Evolutionary conservation across 2,888 invertebrate genomes (phyloP).

Genomic region (Metalampra italica): DNA sequence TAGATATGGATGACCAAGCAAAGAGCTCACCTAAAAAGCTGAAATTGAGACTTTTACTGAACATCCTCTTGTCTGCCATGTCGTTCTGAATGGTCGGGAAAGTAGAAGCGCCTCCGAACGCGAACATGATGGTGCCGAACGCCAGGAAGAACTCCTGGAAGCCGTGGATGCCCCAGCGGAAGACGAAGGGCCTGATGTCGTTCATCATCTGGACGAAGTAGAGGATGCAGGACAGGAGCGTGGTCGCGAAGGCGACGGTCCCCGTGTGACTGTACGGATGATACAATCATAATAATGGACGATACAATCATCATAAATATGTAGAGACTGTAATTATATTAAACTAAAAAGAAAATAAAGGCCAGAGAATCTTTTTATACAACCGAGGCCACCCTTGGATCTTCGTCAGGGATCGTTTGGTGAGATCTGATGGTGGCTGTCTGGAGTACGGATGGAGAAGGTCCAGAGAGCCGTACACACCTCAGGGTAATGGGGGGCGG

Average conservation of each 20-base stretch:
- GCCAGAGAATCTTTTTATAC: too few relatives aligned
- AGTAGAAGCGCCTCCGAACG: constrained; percentile 85
- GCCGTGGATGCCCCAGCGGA: constrained; percentile 71
- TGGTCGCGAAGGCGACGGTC: constrained; percentile 80
- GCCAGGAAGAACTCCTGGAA: constrained; percentile 83
- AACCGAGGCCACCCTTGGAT: too few relatives aligned
- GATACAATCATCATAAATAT: too few relatives aligned
- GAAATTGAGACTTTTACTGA: constrained; percentile 79
- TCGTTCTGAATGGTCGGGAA: constrained; percentile 90
- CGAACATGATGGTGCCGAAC: constrained; percentile 84
- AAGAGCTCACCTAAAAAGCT: constrained; percentile 80
- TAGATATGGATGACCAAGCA: too few relatives aligned
- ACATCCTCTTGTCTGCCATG: constrained; percentile 82
- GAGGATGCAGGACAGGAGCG: constrained; percentile 79
- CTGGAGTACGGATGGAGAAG: too few relatives aligned
- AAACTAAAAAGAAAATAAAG: too few relatives aligned
- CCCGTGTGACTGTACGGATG: constrained; percentile 76
- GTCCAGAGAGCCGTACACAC: too few relatives aligned
- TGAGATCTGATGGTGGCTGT: too few relatives aligned
- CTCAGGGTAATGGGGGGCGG: too few relatives aligned
- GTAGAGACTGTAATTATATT: too few relatives aligned
- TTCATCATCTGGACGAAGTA: constrained; percentile 80
- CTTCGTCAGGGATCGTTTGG: too few relatives aligned
- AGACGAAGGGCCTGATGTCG: constrained; percentile 66
- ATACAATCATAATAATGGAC: too few relatives aligned